phyloP scores from a whole-genome alignment of 1,140 invertebrate genomes.

The Brachionus plicatilis region DNA sequence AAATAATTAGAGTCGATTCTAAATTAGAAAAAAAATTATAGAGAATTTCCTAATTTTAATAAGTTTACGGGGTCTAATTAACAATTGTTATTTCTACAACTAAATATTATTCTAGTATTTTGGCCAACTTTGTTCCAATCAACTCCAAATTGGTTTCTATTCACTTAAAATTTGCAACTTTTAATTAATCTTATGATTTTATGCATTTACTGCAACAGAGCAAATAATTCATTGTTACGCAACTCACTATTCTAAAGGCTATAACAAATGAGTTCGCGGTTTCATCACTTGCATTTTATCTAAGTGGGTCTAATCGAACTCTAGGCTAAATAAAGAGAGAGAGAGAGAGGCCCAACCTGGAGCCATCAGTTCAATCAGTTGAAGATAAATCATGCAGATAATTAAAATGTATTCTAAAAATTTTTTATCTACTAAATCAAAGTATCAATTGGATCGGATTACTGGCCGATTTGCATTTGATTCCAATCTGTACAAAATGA shows the following conservation, averaged over 20 bases:
- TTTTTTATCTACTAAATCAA: background rate
- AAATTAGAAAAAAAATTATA: slow-evolving; percentile 12
- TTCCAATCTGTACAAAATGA: background rate
- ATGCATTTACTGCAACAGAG: background rate
- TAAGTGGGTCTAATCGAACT: background rate
- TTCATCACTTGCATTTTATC: background rate
- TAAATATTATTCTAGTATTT: slow-evolving; percentile 3
- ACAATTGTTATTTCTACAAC: slow-evolving; percentile 5
- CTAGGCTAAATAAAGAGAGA: background rate
- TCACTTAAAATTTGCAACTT: background rate
- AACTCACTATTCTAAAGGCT: background rate
- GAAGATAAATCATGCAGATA: slow-evolving; percentile 19
- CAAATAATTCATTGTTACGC: background rate
- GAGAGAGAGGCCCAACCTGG: background rate
- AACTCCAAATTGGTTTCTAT: background rate
- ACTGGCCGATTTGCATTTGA: background rate
- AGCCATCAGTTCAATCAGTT: background rate
- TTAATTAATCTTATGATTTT: slow-evolving; percentile 2
- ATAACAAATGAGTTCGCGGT: background rate
- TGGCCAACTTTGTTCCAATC: background rate
- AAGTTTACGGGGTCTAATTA: slow-evolving; percentile 21
- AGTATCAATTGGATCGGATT: background rate
- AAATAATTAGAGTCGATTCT: slow-evolving; percentile 31
- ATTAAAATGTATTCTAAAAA: background rate
- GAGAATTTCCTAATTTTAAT: slow-evolving; percentile 27